Evolutionary conservation across 1,140 invertebrate genomes (phyloP).

Genomic region (Zaprionus kolodkinae): DNA sequence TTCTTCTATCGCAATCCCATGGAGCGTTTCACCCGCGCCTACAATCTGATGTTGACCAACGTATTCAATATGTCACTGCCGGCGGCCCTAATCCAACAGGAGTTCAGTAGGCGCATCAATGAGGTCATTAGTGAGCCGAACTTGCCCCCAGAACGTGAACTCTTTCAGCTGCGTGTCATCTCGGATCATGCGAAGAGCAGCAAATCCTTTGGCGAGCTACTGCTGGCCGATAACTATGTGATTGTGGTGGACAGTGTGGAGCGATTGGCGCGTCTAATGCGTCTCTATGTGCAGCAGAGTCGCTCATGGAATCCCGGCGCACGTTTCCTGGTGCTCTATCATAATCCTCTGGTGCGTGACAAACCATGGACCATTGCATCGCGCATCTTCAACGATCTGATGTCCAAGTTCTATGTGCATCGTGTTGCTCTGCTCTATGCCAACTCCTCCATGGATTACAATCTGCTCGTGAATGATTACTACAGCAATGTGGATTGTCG

Average conservation of each 20-base stretch:
- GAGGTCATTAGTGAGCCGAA: constrained; percentile 48
- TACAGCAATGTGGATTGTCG: constrained; percentile 72
- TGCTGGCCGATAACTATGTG: constrained; percentile 71
- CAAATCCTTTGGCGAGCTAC: constrained; percentile 39
- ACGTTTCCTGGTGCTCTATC: constrained; percentile 71
- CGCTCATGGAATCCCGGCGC: constrained; percentile 80
- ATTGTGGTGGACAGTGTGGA: constrained; percentile 63
- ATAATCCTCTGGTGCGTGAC: constrained; percentile 45
- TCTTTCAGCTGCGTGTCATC: constrained; percentile 69
- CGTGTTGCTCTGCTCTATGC: constrained; percentile 75
- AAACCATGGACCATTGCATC: constrained; percentile 49
- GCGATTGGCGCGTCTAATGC: constrained; percentile 51
- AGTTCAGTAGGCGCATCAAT: constrained; percentile 62
- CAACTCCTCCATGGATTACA: constrained; percentile 54
- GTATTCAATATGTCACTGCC: constrained; percentile 69
- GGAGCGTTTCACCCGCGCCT: constrained; percentile 63
- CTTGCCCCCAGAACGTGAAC: constrained; percentile 8
- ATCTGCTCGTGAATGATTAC: constrained; percentile 74
- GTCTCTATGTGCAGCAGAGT: constrained; percentile 43
- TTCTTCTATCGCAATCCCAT: constrained; percentile 61
- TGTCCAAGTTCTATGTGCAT: constrained; percentile 68
- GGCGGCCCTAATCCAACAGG: constrained; percentile 68
- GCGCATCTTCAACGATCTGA: constrained; percentile 63
- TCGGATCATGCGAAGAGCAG: constrained; percentile 28
- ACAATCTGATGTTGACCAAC: constrained; percentile 66